phyloP scores from a whole-genome alignment of 2,113 vertebrate species.

The Psophia crepitans region DNA sequence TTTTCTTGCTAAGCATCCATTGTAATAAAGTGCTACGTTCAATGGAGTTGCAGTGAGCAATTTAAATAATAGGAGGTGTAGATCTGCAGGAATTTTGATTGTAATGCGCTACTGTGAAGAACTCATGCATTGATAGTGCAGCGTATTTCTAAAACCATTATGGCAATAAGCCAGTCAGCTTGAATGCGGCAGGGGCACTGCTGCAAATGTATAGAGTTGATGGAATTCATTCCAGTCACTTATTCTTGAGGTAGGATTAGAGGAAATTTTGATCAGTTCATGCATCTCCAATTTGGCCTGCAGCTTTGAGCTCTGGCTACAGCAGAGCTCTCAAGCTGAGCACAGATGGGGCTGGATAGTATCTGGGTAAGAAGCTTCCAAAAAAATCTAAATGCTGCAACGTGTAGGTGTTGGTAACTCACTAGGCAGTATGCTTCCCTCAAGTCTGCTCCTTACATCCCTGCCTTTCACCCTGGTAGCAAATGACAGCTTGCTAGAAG shows the following conservation, averaged over 20 bases:
- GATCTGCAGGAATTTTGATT: slow-evolving; percentile 52
- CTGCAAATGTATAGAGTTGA: slow-evolving; percentile 18
- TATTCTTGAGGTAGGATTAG: slow-evolving; percentile 38
- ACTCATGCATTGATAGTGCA: slow-evolving; percentile 46
- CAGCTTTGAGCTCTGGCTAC: slow-evolving; percentile 51
- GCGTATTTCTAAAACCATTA: slow-evolving; percentile 44
- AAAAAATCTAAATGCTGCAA: slow-evolving; percentile 24
- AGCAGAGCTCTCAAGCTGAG: slow-evolving; percentile 46
- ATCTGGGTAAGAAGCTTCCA: slow-evolving; percentile 35
- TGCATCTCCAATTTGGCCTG: slow-evolving; percentile 47
- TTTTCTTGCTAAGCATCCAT: slow-evolving; percentile 41
- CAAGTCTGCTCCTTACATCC: background rate
- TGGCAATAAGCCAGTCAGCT: slow-evolving; percentile 45
- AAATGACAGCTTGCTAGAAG: background rate
- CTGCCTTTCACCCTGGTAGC: background rate
- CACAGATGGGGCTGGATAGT: slow-evolving; percentile 48
- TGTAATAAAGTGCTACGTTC: slow-evolving; percentile 32
- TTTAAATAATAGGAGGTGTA: slow-evolving; percentile 54
- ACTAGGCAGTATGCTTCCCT: background rate
- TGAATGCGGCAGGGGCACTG: background rate
- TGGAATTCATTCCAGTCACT: slow-evolving; percentile 55
- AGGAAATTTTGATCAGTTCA: slow-evolving; percentile 46
- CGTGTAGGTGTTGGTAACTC: slow-evolving; percentile 44
- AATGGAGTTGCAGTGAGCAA: slow-evolving; percentile 1
- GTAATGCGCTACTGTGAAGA: background rate